Percentiles rank a stretch among this genome's conserved stretches.
Conservation (phyloP, 2,888 invertebrate species). For the Hirtodrosophila cameraria region DNA sequence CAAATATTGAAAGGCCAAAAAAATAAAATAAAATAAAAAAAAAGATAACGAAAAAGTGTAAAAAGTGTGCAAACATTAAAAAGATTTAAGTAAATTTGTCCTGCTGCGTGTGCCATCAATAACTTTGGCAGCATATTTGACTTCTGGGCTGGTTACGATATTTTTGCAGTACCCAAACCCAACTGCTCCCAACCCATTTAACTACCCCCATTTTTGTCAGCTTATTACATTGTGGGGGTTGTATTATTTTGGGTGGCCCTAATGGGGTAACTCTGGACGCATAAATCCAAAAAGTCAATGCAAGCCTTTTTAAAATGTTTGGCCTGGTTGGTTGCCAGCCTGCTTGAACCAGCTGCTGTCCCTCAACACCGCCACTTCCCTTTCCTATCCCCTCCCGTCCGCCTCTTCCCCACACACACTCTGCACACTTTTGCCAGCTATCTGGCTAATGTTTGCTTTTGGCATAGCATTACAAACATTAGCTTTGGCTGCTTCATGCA, state of each 20-base stretch:
- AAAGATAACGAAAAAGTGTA: slow-evolving; percentile 37
- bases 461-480: slow-evolving; percentile 67
- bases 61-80: slow-evolving; percentile 79
- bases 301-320: slow-evolving; percentile 54
- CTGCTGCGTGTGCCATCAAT: slow-evolving; percentile 76
- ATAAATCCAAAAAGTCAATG: slow-evolving; percentile 64
- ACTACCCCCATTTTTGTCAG: background rate
- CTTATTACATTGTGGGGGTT: slow-evolving; percentile 39
- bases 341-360: slow-evolving; percentile 30
- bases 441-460: slow-evolving; percentile 72
- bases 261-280: slow-evolving; percentile 27
- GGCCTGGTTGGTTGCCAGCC: slow-evolving; percentile 29
- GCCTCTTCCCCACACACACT: background rate
- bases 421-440: slow-evolving; percentile 52
- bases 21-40: slow-evolving; percentile 4
- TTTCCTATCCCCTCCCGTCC: background rate
- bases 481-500: slow-evolving; percentile 65
- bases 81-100: slow-evolving; percentile 79
- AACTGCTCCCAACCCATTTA: slow-evolving; percentile 1
- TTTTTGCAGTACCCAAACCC: slow-evolving; percentile 12
- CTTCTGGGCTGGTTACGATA: slow-evolving; percentile 40
- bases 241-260: slow-evolving; percentile 15
- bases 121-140: slow-evolving; percentile 77
- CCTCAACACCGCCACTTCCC: slow-evolving; percentile 3
- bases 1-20: slow-evolving; percentile 66